Percentiles rank a stretch among this genome's conserved stretches.
Conservation (phyloP, 2,888 invertebrate species). For the Harmothoe impar region DNA sequence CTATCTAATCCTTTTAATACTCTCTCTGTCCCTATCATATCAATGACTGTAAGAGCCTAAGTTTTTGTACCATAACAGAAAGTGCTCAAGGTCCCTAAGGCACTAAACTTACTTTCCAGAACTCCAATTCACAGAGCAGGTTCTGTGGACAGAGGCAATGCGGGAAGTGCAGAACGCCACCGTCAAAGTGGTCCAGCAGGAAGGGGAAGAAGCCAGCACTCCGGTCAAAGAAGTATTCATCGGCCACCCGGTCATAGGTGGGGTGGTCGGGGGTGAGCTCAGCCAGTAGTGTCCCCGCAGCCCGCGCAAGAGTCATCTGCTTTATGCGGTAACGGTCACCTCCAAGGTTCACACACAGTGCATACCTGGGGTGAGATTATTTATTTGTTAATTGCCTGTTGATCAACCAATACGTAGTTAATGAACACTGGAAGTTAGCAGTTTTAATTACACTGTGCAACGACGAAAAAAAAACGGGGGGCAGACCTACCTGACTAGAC, state of each 20-base stretch:
- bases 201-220: constrained; percentile 40
- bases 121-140: constrained; percentile 8
- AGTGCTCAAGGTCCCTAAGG: no score
- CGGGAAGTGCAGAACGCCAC: constrained; percentile 2
- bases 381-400: no score
- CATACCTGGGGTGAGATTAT: no score
- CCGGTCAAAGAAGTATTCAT: constrained; percentile 49
- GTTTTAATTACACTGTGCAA: no score
- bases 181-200: constrained; percentile 33
- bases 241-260: background rate
- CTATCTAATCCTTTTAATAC: no score
- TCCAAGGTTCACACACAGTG: constrained; percentile 16
- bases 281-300: background rate
- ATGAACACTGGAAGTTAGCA: no score
- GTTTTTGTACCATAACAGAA: no score
- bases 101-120: constrained; percentile 2
- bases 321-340: constrained; percentile 5
- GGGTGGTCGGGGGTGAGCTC: background rate
- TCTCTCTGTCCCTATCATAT: no score
- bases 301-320: background rate
- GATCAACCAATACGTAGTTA: no score
- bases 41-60: no score
- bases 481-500: no score
- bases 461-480: no score
- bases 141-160: constrained; percentile 33